Evolutionary conservation across 1,140 invertebrate species (phyloP).

Genomic region (Melitaea cinxia): DNA sequence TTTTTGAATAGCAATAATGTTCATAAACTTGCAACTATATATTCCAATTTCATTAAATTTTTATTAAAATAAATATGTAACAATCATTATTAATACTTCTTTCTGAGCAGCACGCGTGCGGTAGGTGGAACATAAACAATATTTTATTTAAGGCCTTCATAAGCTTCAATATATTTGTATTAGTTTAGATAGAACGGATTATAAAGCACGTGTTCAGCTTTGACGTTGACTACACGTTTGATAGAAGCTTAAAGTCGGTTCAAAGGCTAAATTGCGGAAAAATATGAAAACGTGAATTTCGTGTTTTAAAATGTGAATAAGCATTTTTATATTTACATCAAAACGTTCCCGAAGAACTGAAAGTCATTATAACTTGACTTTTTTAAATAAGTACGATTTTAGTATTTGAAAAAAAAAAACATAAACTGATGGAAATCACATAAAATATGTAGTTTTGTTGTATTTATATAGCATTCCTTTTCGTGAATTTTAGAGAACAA

Average conservation of each 20-base stretch:
- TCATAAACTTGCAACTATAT: not conserved
- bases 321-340: not conserved
- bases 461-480: too few species aligned
- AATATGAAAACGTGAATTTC: not conserved
- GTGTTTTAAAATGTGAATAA: not conserved
- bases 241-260: constrained; percentile 25
- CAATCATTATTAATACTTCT: not conserved
- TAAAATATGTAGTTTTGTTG: too few species aligned
- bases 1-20: not conserved
- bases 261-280: constrained; percentile 19
- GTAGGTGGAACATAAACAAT: constrained; percentile 24
- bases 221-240: constrained; percentile 30
- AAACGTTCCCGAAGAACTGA: too few species aligned
- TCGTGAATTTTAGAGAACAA: too few species aligned
- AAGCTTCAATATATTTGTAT: constrained; percentile 27
- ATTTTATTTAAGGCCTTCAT: constrained; percentile 20
- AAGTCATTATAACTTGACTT: too few species aligned
- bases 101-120: not conserved
- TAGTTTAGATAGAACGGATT: constrained; percentile 29
- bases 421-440: too few species aligned
- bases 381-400: too few species aligned
- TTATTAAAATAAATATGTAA: not conserved
- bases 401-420: too few species aligned
- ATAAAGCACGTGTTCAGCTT: constrained; percentile 29
- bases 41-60: not conserved